phyloP scores from a whole-genome alignment of 2,113 vertebrate species.

The Lepisosteus osseus region DNA sequence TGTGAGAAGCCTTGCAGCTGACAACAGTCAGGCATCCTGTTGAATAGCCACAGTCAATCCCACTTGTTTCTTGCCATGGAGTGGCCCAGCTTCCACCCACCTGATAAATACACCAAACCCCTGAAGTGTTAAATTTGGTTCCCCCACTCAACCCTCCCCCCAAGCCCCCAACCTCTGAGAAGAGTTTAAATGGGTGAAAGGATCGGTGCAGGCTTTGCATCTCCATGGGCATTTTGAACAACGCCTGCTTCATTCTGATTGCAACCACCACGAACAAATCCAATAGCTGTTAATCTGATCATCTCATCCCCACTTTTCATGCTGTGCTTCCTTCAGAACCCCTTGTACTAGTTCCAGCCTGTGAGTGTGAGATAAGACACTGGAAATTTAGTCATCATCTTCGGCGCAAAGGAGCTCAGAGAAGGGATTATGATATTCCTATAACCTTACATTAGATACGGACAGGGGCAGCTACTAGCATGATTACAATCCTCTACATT shows the following conservation, averaged over 20 bases:
- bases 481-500: slow-evolving; percentile 67
- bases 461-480: slow-evolving; percentile 67
- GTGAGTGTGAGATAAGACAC: slow-evolving; percentile 97
- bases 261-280: slow-evolving; percentile 80
- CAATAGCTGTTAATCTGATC: slow-evolving; percentile 92
- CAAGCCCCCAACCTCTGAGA: slow-evolving; percentile 43
- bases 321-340: slow-evolving; percentile 89
- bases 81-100: slow-evolving; percentile 64
- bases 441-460: slow-evolving; percentile 93
- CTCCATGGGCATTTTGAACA: slow-evolving; percentile 75
- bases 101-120: slow-evolving; percentile 64
- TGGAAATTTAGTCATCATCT: slow-evolving; percentile 97
- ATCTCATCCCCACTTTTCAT: slow-evolving; percentile 88
- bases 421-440: slow-evolving; percentile 91
- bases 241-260: slow-evolving; percentile 83
- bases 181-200: slow-evolving; percentile 60
- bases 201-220: slow-evolving; percentile 71
- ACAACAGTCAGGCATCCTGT: slow-evolving; percentile 39
- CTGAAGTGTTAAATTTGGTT: slow-evolving; percentile 71
- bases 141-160: slow-evolving; percentile 36
- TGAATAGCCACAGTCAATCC: slow-evolving; percentile 65
- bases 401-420: slow-evolving; percentile 80
- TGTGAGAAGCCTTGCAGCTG: slow-evolving; percentile 42
- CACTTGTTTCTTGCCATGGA: slow-evolving; percentile 69
- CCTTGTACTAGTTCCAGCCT: slow-evolving; percentile 90